Evolutionary conservation across 2,113 vertebrate species (phyloP).

Genomic region (Mystacornis crossleyi): DNA sequence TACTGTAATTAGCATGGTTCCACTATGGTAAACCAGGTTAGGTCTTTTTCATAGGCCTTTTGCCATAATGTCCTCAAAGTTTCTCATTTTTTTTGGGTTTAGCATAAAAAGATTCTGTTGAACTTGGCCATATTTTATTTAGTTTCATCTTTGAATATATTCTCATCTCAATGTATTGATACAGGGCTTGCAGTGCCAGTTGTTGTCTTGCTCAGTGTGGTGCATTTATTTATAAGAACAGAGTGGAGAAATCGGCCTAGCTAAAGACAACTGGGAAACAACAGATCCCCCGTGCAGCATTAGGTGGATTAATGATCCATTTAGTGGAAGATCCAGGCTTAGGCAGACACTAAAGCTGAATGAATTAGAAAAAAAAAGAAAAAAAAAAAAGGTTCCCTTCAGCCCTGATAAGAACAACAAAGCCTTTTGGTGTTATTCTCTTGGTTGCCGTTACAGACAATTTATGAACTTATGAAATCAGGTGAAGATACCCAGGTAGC

Average conservation of each 20-base stretch:
- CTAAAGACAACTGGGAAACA: conserved; percentile 3
- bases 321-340: background rate
- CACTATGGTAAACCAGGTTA: background rate
- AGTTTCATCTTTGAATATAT: background rate
- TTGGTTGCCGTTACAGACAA: background rate
- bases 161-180: background rate
- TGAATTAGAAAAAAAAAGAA: background rate
- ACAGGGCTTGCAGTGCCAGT: background rate
- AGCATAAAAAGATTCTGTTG: background rate
- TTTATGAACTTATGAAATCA: background rate
- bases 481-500: background rate
- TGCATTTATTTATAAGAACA: background rate
- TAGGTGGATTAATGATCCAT: conserved; percentile 6
- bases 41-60: background rate
- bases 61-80: background rate
- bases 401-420: background rate
- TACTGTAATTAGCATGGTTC: background rate
- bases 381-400: background rate
- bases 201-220: background rate
- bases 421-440: background rate
- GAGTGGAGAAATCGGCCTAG: background rate
- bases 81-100: background rate
- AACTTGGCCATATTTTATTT: background rate
- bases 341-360: background rate
- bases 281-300: background rate